Percentiles rank a stretch among this genome's conserved stretches.
Evolutionary conservation across 2,113 vertebrate genomes (phyloP).

Genomic region (Indicator indicator): DNA sequence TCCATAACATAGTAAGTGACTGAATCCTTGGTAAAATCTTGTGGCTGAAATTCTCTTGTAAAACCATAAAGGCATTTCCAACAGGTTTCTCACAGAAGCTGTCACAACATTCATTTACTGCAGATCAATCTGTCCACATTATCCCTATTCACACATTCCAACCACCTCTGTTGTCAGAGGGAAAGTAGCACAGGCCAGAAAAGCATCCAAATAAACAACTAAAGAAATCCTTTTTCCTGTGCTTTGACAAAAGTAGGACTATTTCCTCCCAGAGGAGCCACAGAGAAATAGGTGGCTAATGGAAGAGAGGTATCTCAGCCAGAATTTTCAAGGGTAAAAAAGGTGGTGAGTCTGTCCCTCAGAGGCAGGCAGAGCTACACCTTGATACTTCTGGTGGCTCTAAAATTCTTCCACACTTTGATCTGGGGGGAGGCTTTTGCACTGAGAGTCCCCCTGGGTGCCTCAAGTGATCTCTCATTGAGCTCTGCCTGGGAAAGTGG

Average conservation of each 20-base stretch:
- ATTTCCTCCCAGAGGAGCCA: background rate
- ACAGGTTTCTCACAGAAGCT: conserved; percentile 6
- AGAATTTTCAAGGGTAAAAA: conserved; percentile 14
- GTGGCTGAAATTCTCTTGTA: background rate
- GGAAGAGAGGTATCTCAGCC: background rate
- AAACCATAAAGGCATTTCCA: conserved; percentile 21
- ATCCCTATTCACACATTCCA: background rate
- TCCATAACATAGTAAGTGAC: background rate
- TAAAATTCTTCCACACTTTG: background rate
- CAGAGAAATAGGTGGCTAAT: conserved; percentile 31
- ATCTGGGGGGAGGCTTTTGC: background rate
- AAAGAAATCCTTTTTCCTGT: conserved; percentile 24
- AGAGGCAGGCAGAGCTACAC: background rate
- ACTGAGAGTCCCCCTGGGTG: background rate
- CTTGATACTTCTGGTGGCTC: background rate
- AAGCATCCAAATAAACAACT: conserved; percentile 31
- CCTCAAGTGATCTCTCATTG: background rate
- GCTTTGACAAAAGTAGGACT: conserved; percentile 24
- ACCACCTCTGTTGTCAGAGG: background rate
- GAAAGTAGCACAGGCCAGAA: background rate
- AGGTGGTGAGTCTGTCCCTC: background rate
- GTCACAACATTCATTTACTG: background rate
- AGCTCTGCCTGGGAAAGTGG: background rate
- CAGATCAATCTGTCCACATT: background rate
- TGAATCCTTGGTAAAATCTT: background rate